Percentiles rank a stretch among this genome's conserved stretches.
Conservation (phyloP, 1,140 invertebrate species). For the Teleogryllus occipitalis region DNA sequence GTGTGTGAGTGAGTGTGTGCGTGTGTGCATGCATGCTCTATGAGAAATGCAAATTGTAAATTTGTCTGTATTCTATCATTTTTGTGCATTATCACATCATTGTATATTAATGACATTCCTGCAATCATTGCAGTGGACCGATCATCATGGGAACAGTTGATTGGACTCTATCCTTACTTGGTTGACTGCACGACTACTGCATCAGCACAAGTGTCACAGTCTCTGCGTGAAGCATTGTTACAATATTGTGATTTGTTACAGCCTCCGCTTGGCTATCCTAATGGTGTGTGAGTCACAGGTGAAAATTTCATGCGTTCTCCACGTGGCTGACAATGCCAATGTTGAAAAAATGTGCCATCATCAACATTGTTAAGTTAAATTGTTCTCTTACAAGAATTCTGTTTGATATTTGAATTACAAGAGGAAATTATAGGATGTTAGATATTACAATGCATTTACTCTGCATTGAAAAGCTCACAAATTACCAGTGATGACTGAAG, state of each 20-base stretch:
- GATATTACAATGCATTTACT: not conserved
- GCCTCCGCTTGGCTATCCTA: conserved; percentile 41
- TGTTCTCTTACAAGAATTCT: not conserved
- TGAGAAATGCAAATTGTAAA: no score
- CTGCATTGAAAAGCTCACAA: not conserved
- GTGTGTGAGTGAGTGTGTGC: no score
- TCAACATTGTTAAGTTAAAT: not conserved
- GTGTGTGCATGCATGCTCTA: no score
- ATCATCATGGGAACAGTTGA: conserved; percentile 86
- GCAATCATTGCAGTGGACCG: conserved; percentile 56
- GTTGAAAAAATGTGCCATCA: no score
- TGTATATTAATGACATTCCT: not conserved
- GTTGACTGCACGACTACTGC: conserved; percentile 76
- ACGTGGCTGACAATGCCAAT: no score
- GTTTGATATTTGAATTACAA: not conserved
- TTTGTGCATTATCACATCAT: no score
- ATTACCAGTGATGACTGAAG: no score
- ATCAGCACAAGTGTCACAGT: conserved; percentile 67
- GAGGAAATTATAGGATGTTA: not conserved
- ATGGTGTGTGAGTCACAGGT: conserved; percentile 14
- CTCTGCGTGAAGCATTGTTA: conserved; percentile 75
- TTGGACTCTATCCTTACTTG: conserved; percentile 80
- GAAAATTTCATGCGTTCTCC: no score
- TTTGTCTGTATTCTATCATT: no score
- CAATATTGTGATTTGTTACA: conserved; percentile 81